A percentile compares a stretch with the other conserved stretches of the same genome.
phyloP scores from a whole-genome alignment of 2,113 vertebrate species.

The Hippolais icterina region DNA sequence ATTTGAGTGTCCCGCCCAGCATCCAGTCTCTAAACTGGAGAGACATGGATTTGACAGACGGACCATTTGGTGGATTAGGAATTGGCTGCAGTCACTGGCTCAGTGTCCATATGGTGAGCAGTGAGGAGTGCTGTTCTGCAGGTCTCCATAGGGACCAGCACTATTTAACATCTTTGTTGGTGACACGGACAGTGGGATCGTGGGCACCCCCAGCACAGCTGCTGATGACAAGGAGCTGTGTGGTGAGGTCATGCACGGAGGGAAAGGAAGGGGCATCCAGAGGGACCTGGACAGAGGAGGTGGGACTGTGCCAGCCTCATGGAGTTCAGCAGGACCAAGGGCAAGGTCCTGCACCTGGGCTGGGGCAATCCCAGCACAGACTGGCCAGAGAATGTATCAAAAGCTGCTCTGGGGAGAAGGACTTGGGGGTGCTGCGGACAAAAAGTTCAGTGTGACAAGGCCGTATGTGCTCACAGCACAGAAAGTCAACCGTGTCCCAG shows the following conservation, averaged over 20 bases:
- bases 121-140: background rate
- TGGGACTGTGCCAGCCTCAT: background rate
- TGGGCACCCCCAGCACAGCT: background rate
- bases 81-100: background rate
- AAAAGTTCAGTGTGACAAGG: background rate
- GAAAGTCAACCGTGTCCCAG: background rate
- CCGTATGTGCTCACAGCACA: background rate
- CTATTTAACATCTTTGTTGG: background rate
- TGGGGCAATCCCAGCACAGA: background rate
- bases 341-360: background rate
- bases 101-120: background rate
- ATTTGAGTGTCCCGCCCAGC: too few species aligned
- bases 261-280: background rate
- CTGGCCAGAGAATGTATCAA: background rate
- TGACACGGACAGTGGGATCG: background rate
- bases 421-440: background rate
- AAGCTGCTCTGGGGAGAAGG: background rate
- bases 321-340: background rate
- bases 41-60: background rate
- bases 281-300: background rate
- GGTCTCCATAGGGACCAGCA: background rate
- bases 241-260: accelerated
- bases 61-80: background rate
- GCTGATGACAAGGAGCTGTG: background rate
- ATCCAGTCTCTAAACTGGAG: background rate